Conservation (phyloP, 2,797 vertebrate genomes). For the Clarias platycephalus region DNA sequence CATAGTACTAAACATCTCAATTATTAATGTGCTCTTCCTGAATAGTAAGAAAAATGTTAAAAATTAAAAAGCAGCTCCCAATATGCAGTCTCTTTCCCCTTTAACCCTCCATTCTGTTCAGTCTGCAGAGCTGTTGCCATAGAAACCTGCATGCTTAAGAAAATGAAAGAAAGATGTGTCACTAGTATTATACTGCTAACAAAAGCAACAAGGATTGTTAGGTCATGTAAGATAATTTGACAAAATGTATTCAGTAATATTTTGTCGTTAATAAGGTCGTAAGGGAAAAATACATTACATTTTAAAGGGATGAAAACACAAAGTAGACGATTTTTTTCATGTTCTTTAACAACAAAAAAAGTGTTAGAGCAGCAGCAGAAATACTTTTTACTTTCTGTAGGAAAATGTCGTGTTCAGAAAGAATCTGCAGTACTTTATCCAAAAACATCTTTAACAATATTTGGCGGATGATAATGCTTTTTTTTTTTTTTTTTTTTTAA, state of each 20-base stretch:
- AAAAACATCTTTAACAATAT: not conserved
- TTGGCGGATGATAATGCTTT: not conserved
- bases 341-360: not conserved
- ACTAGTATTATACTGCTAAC: constrained; percentile 40
- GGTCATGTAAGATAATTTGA: constrained; percentile 33
- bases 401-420: not conserved
- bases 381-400: not conserved
- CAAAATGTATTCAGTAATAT: constrained; percentile 6
- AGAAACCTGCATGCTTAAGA: constrained; percentile 61
- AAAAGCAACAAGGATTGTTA: constrained; percentile 36
- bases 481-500: not conserved
- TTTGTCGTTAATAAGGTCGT: constrained; percentile 23
- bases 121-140: constrained; percentile 67
- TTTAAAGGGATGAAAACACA: not conserved
- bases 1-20: constrained; percentile 55
- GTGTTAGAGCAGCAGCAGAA: not conserved
- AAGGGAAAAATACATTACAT: not conserved
- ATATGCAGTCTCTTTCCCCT: constrained; percentile 25
- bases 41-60: constrained; percentile 55
- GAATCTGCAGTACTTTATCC: not conserved
- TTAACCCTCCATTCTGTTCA: constrained; percentile 45
- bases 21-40: constrained; percentile 52
- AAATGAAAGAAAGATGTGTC: constrained; percentile 44
- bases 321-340: not conserved
- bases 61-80: constrained; percentile 51